A percentile compares a stretch with the other conserved stretches of the same genome.
Conservation (phyloP, 2,113 vertebrate species). For the Nansenia antarctica region DNA sequence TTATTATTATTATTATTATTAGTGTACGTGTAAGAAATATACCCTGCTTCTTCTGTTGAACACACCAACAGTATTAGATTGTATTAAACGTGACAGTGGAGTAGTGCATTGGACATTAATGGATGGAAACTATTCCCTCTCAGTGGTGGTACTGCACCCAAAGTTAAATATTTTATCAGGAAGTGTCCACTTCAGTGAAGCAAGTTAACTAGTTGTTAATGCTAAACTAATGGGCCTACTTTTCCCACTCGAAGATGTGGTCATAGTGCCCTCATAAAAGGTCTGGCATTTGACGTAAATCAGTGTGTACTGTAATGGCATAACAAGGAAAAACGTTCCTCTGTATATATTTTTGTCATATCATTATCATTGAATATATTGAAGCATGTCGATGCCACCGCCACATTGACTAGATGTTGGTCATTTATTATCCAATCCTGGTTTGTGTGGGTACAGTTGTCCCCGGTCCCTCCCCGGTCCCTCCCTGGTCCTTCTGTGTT, state of each 20-base stretch:
- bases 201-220: slow-evolving; percentile 80
- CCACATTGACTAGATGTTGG: too few species aligned
- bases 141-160: slow-evolving; percentile 40
- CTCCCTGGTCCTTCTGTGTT: too few species aligned
- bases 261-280: slow-evolving; percentile 58
- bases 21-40: too few species aligned
- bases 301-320: too few species aligned
- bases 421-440: too few species aligned
- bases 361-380: too few species aligned
- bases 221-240: slow-evolving; percentile 76
- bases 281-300: slow-evolving; percentile 26
- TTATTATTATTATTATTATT: too few species aligned
- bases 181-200: slow-evolving; percentile 69
- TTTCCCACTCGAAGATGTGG: slow-evolving; percentile 73
- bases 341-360: neutral
- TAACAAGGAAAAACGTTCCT: neutral
- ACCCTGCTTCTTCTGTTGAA: too few species aligned
- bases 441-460: too few species aligned
- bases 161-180: slow-evolving; percentile 59
- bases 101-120: neutral
- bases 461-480: too few species aligned
- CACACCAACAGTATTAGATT: neutral
- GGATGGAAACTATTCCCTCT: slow-evolving; percentile 60
- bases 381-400: too few species aligned
- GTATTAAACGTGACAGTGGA: neutral